Evolutionary conservation across 1,140 invertebrate genomes (phyloP).

Genomic region (Apis mellifera): DNA sequence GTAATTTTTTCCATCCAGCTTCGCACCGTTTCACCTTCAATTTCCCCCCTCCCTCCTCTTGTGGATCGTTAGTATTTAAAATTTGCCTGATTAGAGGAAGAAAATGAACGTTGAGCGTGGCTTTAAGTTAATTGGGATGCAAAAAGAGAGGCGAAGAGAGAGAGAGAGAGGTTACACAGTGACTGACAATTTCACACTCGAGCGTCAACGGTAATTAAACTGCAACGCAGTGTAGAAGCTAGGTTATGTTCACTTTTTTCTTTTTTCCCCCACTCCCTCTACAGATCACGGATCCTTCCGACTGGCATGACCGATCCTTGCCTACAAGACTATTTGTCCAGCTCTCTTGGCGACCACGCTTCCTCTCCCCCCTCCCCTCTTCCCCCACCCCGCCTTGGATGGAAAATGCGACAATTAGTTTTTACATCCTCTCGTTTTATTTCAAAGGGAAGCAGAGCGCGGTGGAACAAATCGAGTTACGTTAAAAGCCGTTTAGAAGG

Average conservation of each 20-base stretch:
- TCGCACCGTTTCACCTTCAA: not conserved
- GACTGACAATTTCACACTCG: slow-evolving; percentile 1
- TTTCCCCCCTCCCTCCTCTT: not conserved
- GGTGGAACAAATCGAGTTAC: not conserved
- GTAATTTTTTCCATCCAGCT: not conserved
- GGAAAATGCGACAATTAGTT: not conserved
- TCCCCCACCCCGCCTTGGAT: too few species aligned
- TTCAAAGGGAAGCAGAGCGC: not conserved
- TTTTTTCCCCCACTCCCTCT: not conserved
- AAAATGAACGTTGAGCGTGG: not conserved
- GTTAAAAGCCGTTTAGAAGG: not conserved
- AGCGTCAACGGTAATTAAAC: slow-evolving; percentile 3
- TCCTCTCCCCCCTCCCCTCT: too few species aligned
- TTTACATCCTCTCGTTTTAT: not conserved
- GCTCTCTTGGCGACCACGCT: not conserved
- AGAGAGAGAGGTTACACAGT: not conserved
- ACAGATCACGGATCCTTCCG: not conserved
- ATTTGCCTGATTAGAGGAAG: slow-evolving; percentile 5
- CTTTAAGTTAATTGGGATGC: not conserved
- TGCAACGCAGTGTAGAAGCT: not conserved
- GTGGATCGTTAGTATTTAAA: not conserved
- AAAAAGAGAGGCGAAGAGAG: not conserved
- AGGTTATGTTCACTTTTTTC: not conserved
- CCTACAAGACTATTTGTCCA: not conserved
- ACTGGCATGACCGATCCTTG: not conserved